Base-by-base conservation (phyloP, 1,140 invertebrate genomes). In the Orius laevigatus region DNA sequence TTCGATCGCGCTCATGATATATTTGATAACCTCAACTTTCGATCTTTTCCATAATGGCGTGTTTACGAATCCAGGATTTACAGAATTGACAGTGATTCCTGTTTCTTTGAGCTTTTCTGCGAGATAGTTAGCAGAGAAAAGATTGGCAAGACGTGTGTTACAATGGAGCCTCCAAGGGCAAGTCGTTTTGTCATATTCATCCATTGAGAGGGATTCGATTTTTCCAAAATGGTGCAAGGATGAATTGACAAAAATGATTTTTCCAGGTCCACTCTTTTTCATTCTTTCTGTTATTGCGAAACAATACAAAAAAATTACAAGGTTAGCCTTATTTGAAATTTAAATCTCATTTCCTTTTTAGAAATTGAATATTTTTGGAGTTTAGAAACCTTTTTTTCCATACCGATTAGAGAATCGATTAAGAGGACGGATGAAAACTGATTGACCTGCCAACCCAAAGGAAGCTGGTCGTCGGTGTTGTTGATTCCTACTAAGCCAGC, bases 341-440 rank as follows among this genome's bases (percentile, higher is more conserved):
- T 25, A 25, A 25, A 25, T 25, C 3, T 25, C 25, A 25, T 25
- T 25, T 25, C 25, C 25, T 25, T 25, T 25, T 25, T 25, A n/a
- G n/a, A n/a, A 4, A 25, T 25, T 25, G 3, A 25, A 3, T 3
- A 3, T 25, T 25, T 25, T 25, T 25, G 3, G 25, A 25, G 25
- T 4, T 25, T 4, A 25, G 8, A 8, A 3, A 25, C 3, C 8
- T 25, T 25, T 25, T 25, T 25, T 25, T 8, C 25, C 25, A 25
- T 25, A 79, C 77, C 76, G 25, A 80, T 63, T 5, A 80, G 62
- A 2, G 79, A 64, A 58, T 76, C 71, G 1, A 84, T 88, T 2
- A 89, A 64, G 3, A 88, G 64, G 59, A 88, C 88, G 36, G 82
- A 84, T 0, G 84, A 83, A 58, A 85, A 84, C 58, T 90, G 79